Conservation (phyloP, 2,113 vertebrate species). For the Pitta sordida region DNA sequence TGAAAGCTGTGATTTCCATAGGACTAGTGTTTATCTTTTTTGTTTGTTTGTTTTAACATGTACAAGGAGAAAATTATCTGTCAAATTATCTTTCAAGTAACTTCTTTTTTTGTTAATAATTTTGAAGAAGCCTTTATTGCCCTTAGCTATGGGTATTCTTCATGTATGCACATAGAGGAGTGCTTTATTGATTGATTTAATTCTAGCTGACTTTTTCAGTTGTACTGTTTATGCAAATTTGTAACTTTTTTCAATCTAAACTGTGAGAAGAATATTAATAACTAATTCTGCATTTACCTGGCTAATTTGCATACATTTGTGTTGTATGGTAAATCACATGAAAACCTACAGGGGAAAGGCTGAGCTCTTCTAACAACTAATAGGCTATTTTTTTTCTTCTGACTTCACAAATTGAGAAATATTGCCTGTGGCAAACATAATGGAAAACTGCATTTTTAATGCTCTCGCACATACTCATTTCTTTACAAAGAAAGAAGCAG, state of each 20-base stretch:
- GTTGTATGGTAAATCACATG: constrained; percentile 57
- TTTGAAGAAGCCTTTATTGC: background rate
- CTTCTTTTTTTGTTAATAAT: constrained; percentile 39
- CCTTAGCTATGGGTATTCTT: background rate
- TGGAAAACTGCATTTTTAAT: constrained; percentile 76
- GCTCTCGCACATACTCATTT: constrained; percentile 53
- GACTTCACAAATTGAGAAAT: constrained; percentile 73
- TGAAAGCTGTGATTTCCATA: background rate
- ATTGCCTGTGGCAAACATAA: constrained; percentile 71
- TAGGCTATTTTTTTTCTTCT: constrained; percentile 71
- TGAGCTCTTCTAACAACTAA: constrained; percentile 64
- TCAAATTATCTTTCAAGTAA: constrained; percentile 22
- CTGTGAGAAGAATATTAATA: constrained; percentile 71
- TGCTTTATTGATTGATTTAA: constrained; percentile 77
- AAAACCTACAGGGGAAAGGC: constrained; percentile 63
- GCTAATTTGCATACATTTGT: constrained; percentile 70
- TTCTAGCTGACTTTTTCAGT: constrained; percentile 75
- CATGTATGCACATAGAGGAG: background rate
- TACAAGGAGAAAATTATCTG: background rate
- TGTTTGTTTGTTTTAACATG: background rate
- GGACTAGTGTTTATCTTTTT: background rate
- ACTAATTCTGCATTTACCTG: constrained; percentile 65
- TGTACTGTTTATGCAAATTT: constrained; percentile 67
- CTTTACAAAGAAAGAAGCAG: constrained; percentile 64
- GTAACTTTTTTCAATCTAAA: constrained; percentile 58